Evolutionary conservation across 2,888 invertebrate species (phyloP).

Genomic region (Chirona hameri): DNA sequence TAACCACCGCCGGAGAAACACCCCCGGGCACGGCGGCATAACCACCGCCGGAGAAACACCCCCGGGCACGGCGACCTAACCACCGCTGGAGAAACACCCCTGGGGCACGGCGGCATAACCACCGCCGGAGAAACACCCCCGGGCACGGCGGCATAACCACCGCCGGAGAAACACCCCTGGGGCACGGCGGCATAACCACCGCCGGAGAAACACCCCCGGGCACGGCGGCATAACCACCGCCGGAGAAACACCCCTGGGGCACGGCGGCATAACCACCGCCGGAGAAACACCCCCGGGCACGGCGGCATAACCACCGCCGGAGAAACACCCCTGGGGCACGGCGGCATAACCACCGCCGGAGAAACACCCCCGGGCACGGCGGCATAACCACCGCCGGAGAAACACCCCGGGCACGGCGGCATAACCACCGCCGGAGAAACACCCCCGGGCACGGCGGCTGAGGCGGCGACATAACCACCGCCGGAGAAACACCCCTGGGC

Average conservation of each 20-base stretch:
- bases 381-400: too few relatives aligned
- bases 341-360: not conserved
- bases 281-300: not conserved
- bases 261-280: not conserved
- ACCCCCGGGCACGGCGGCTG: not conserved
- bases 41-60: not conserved
- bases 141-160: too few relatives aligned
- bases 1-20: too few relatives aligned
- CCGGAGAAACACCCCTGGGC: not conserved
- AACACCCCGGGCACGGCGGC: not conserved
- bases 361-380: not conserved
- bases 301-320: too few relatives aligned
- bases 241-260: too few relatives aligned
- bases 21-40: not conserved
- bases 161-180: too few relatives aligned
- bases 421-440: not conserved
- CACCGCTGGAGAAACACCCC: too few relatives aligned
- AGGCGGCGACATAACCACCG: not conserved
- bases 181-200: not conserved
- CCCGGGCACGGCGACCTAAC: too few relatives aligned
- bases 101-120: not conserved
- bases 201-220: not conserved
- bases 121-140: not conserved
- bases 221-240: too few relatives aligned
- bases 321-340: too few relatives aligned